phyloP scores from a whole-genome alignment of 1,140 invertebrate genomes.

The Drosophila novamexicana region DNA sequence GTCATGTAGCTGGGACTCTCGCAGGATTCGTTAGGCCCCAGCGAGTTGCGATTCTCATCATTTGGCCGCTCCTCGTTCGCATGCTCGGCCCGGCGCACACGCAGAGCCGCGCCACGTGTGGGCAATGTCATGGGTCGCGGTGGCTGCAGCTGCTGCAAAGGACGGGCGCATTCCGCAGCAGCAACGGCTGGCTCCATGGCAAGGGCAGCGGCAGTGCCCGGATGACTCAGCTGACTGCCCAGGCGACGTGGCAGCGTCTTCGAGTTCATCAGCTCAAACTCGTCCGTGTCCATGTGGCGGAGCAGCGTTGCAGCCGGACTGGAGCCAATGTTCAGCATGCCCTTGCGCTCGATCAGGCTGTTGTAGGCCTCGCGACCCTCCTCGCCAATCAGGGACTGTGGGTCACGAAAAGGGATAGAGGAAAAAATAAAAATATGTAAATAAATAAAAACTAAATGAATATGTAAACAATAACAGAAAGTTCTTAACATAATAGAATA shows the following conservation, averaged over 20 bases:
- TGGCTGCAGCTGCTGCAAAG: conserved; percentile 54
- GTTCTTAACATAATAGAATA: no score
- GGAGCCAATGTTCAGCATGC: conserved; percentile 68
- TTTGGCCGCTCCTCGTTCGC: conserved; percentile 32
- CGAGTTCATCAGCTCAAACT: conserved; percentile 70
- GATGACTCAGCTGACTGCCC: conserved; percentile 37
- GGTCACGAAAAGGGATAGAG: conserved; percentile 1
- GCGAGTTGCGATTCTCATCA: conserved; percentile 61
- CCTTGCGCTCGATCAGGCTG: conserved; percentile 91
- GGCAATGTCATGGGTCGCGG: conserved; percentile 79
- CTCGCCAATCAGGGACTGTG: conserved; percentile 90
- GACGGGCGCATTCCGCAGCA: background rate
- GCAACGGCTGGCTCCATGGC: conserved; percentile 1
- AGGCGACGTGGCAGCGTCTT: conserved; percentile 63
- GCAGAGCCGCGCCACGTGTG: conserved; percentile 66
- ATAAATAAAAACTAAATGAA: conserved; percentile 21
- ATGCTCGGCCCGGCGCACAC: conserved; percentile 57
- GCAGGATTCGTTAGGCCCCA: conserved; percentile 53
- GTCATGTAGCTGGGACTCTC: conserved; percentile 83
- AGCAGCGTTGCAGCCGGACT: conserved; percentile 71
- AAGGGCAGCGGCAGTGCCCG: background rate
- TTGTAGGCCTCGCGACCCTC: conserved; percentile 96
- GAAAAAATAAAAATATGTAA: conserved; percentile 34
- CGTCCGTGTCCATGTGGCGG: conserved; percentile 75
- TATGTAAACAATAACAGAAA: no score